Evolutionary conservation across 2,888 invertebrate species (phyloP).

Genomic region (Epirrhoe alternata): DNA sequence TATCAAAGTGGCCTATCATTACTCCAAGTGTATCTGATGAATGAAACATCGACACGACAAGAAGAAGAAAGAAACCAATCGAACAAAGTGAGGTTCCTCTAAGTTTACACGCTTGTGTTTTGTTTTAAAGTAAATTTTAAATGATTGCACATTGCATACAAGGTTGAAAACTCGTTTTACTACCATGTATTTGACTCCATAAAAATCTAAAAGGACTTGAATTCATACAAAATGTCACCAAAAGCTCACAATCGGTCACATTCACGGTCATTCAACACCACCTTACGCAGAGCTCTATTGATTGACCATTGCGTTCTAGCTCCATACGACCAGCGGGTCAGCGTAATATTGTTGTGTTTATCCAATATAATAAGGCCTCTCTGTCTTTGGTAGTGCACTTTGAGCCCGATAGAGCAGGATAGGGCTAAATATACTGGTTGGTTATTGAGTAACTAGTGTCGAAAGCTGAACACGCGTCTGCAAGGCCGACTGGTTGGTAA

Average conservation of each 20-base stretch:
- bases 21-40: no score
- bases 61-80: no score
- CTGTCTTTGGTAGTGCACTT: slow-evolving; percentile 23
- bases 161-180: slow-evolving; percentile 5
- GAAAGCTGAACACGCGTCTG: slow-evolving; percentile 62
- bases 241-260: slow-evolving; percentile 42
- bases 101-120: no score
- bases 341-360: slow-evolving; percentile 38
- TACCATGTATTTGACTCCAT: background rate
- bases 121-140: no score
- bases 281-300: slow-evolving; percentile 38
- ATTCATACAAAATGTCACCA: slow-evolving; percentile 29
- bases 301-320: slow-evolving; percentile 32
- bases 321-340: slow-evolving; percentile 46
- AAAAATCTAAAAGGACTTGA: slow-evolving; percentile 8
- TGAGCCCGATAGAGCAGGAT: slow-evolving; percentile 21
- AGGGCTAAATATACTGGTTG: slow-evolving; percentile 46
- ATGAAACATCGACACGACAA: no score
- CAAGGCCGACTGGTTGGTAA: slow-evolving; percentile 73
- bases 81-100: no score
- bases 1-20: no score
- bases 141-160: background rate
- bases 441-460: slow-evolving; percentile 66
- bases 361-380: slow-evolving; percentile 44
- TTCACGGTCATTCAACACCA: slow-evolving; percentile 45